Conservation (phyloP, 2,113 vertebrate species). For the Petroica traversi region DNA sequence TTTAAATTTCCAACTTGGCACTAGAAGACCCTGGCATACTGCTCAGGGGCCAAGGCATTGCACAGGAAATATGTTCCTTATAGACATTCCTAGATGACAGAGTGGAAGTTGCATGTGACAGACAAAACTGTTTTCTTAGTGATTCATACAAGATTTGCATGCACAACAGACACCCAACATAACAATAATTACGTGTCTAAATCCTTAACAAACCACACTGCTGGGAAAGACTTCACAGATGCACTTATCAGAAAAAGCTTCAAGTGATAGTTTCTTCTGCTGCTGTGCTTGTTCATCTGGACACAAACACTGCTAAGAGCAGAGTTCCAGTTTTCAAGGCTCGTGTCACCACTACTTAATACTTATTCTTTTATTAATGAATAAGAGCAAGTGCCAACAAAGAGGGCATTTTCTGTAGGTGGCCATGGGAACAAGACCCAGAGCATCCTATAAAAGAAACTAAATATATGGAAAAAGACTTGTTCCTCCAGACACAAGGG, state of each 20-base stretch:
- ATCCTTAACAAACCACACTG: not conserved
- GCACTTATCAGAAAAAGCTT: not conserved
- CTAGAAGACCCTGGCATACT: not conserved
- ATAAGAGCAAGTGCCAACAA: not conserved
- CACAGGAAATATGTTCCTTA: not conserved
- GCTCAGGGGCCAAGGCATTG: not conserved
- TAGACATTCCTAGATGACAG: not conserved
- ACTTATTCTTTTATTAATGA: not conserved
- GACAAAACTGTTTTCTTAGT: not conserved
- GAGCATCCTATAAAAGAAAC: not conserved
- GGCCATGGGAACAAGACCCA: not conserved
- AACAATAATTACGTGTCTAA: slow-evolving; percentile 20
- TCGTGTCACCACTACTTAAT: not conserved
- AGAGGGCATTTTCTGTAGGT: not conserved
- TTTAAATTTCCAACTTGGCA: not conserved
- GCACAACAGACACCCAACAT: not conserved
- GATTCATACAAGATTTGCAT: slow-evolving; percentile 24
- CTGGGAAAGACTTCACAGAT: not conserved
- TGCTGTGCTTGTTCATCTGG: not conserved
- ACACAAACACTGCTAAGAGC: not conserved
- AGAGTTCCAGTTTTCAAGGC: not conserved
- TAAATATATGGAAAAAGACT: not conserved
- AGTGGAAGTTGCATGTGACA: not conserved
- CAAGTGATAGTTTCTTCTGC: not conserved
- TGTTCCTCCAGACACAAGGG: not conserved